phyloP scores from a whole-genome alignment of 2,888 invertebrate species.

The Bellardia pandia region DNA sequence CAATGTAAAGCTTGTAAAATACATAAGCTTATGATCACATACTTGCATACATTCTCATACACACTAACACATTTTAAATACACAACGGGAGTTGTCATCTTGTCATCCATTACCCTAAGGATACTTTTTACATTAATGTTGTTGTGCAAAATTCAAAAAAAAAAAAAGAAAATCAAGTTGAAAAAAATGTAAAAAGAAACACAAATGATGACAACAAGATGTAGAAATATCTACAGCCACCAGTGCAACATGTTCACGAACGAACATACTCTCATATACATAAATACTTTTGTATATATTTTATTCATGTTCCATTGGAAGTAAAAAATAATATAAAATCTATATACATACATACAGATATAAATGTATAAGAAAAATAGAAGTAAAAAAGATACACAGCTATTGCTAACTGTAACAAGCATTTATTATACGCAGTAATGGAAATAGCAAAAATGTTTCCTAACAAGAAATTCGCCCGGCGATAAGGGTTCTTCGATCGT shows the following conservation, averaged over 20 bases:
- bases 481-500: background rate
- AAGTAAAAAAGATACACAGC: constrained; percentile 7
- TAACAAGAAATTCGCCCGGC: constrained; percentile 35
- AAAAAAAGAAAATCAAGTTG: background rate
- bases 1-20: background rate
- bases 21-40: background rate
- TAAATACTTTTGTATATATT: background rate
- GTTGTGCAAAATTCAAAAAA: constrained; percentile 24
- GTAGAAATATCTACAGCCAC: constrained; percentile 34
- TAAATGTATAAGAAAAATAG: constrained; percentile 17
- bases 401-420: constrained; percentile 19
- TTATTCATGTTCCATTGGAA: constrained; percentile 18
- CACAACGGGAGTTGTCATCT: constrained; percentile 73
- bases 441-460: constrained; percentile 2
- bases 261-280: background rate
- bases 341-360: background rate
- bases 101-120: constrained; percentile 72
- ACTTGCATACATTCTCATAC: background rate
- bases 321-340: background rate
- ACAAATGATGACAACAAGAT: constrained; percentile 60
- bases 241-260: constrained; percentile 31
- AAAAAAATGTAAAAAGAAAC: constrained; percentile 19
- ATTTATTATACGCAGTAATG: constrained; percentile 1
- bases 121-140: constrained; percentile 65
- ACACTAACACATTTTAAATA: constrained; percentile 56